Evolutionary conservation across 1,140 invertebrate genomes (phyloP).

Genomic region (Condylostylus longicornis): DNA sequence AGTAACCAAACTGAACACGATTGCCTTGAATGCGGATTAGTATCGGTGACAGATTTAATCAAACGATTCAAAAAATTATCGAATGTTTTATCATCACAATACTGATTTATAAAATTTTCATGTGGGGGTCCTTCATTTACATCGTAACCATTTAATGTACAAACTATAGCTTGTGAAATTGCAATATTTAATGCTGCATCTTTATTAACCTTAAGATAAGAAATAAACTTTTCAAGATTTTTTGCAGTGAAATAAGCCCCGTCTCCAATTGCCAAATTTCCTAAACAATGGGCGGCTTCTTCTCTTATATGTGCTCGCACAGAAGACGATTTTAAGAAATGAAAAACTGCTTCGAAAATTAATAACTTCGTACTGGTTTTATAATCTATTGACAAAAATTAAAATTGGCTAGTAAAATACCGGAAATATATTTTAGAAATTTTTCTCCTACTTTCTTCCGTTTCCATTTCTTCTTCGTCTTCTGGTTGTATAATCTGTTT

Average conservation of each 20-base stretch:
- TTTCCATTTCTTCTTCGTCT: slow-evolving; percentile 19
- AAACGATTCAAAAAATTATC: slow-evolving; percentile 53
- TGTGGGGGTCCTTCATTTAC: slow-evolving; percentile 36
- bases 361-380: slow-evolving; percentile 19
- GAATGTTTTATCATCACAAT: slow-evolving; percentile 40
- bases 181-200: slow-evolving; percentile 30
- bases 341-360: slow-evolving; percentile 23
- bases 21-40: slow-evolving; percentile 75
- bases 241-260: slow-evolving; percentile 24
- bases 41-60: slow-evolving; percentile 48
- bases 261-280: slow-evolving; percentile 29
- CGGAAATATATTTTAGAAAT: background rate
- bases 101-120: slow-evolving; percentile 40
- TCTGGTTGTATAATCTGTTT: slow-evolving; percentile 11
- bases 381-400: slow-evolving; percentile 5
- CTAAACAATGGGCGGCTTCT: slow-evolving; percentile 27
- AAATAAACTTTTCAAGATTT: slow-evolving; percentile 25
- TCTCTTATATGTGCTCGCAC: slow-evolving; percentile 24
- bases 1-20: slow-evolving; percentile 55
- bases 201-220: slow-evolving; percentile 23
- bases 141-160: slow-evolving; percentile 33
- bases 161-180: slow-evolving; percentile 27
- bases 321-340: slow-evolving; percentile 21
- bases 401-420: background rate
- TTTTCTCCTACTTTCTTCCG: slow-evolving; percentile 14